Evolutionary conservation across 1,140 invertebrate genomes (phyloP), one percentile per base, ranked within the genome.

Genomic region (Penaeus japonicus): DNA sequence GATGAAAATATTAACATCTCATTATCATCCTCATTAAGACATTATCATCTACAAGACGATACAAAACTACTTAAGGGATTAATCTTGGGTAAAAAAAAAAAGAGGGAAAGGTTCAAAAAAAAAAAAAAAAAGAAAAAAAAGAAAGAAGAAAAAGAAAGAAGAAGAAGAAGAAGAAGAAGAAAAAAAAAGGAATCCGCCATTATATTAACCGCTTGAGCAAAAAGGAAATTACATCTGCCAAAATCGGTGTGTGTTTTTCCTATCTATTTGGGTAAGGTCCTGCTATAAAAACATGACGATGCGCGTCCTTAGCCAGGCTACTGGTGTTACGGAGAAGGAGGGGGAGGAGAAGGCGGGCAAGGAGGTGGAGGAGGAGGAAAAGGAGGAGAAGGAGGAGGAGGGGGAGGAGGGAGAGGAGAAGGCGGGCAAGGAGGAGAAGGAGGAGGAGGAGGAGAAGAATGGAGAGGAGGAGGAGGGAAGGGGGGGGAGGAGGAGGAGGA

Each of bases 221-320:
- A 54, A 75, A 85, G 73, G n/a, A 59, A 79, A 85, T 59, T 85
- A 78, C 53, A 85, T 32, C 18, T 84, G 82, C 59, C 62, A 65
- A 84, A 84, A 70, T 84, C 18, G 32, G 32, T 84, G 62, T 57
- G 82, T 39, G 62, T 55, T 59, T 77, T 59, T 12, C 73, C 57
- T 85, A 78, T 78, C 75, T 78, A 59, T 77, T 57, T 78, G 39
- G 55, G 24, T 20, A 78, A 85, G 54, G 70, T 59, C 55, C 30
- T n/a, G 62, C 73, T 22, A 30, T 75, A 85, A 85, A 85, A 77
- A 85, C 84, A 85, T 78, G 84, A 85, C 84, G 78, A 53, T n/a
- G n/a, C 57, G 84, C 75, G 78, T 85, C 84, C 75, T 30, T 53
- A 54, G 53, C 39, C 73, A 32, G n/a, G 84, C 84, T 85, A 85